These are phyloP conservation scores for Panurus biarmicus DNA, from an alignment of 2,113 vertebrate genomes.

Conservation along the genomic window DNA sequence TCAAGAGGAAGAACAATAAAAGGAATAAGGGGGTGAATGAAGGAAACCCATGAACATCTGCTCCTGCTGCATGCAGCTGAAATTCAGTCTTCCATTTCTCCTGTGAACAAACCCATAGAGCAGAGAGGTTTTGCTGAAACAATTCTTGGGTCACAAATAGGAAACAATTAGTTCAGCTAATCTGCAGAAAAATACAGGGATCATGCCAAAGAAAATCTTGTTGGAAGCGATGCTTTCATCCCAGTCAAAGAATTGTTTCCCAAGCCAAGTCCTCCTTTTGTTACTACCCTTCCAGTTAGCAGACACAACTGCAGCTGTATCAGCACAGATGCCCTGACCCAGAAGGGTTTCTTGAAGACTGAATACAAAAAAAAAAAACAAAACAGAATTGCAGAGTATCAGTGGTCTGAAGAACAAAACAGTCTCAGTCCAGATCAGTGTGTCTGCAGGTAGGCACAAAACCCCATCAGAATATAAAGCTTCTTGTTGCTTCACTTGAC, in stretches of 20 bases:
- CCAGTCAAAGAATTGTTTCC: constrained; percentile 17
- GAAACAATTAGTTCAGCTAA: constrained; percentile 50
- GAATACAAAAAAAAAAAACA: neutral
- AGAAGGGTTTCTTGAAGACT: neutral
- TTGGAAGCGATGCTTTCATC: constrained; percentile 7
- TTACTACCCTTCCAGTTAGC: neutral
- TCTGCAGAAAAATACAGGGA: constrained; percentile 35
- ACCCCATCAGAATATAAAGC: neutral
- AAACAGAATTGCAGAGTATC: neutral
- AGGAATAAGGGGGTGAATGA: neutral
- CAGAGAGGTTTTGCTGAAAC: constrained; percentile 27
- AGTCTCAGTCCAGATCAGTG: neutral
- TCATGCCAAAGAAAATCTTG: constrained; percentile 56
- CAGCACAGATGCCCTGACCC: neutral
- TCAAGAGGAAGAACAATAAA: neutral
- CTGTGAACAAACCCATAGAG: neutral
- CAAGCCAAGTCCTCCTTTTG: constrained; percentile 3
- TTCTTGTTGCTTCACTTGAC: neutral
- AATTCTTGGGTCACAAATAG: constrained; percentile 47
- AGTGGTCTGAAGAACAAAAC: neutral
- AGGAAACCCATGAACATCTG: neutral
- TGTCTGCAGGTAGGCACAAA: neutral
- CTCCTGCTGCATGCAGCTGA: neutral
- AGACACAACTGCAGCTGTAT: neutral
- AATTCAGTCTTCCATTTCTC: neutral